Base-by-base conservation (phyloP, 2,797 vertebrate genomes). In the Labeo calbasu region DNA sequence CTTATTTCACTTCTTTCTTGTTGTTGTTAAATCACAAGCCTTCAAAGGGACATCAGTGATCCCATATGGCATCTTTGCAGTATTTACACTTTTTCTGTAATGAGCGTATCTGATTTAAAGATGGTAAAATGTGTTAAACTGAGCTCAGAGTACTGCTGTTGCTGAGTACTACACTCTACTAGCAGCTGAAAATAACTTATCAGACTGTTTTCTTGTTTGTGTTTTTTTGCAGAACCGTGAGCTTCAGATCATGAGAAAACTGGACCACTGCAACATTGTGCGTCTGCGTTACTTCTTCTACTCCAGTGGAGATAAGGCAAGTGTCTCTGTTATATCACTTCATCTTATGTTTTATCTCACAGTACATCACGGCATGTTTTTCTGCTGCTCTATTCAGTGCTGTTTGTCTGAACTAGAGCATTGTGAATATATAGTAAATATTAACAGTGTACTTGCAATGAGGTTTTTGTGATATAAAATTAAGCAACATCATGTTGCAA, bases 191-290 rank as follows among this genome's bases (percentile, higher is more conserved):
- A 5, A 53, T 50, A 14, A 10, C 6, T 15, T 51, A n/a, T 66
- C 19, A 8, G 17, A 25, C 23, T 5, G 2, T 36, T 43, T 57
- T 66, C 28, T 43, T 84, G 5, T 87, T 88, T 51, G 83, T 90
- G 23, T 79, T 61, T 94, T 94, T 88, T 69, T 84, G 21, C 93
- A 96, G 96, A 97, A 97, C 90, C 96, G 96, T 90, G 96, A 97
- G 90, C 95, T 97, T 86, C 96, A 97, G 91, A 97, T 97, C 90
- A 97, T 97, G 96, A 94, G 96, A 86, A 97, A 97, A 87, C 88
- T 99, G 95, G 98, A 99, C 95, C 98, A 99, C 92, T 99, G 98
- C 96, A 99, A 99, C 94, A 99, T 99, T 82, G 98, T 99, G 86
- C 96, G 98, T 88, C 96, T 99, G 93, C 97, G 98, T 89, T 99